phyloP scores from a whole-genome alignment of 2,113 vertebrate species.

The Pachypanchax playfairii region DNA sequence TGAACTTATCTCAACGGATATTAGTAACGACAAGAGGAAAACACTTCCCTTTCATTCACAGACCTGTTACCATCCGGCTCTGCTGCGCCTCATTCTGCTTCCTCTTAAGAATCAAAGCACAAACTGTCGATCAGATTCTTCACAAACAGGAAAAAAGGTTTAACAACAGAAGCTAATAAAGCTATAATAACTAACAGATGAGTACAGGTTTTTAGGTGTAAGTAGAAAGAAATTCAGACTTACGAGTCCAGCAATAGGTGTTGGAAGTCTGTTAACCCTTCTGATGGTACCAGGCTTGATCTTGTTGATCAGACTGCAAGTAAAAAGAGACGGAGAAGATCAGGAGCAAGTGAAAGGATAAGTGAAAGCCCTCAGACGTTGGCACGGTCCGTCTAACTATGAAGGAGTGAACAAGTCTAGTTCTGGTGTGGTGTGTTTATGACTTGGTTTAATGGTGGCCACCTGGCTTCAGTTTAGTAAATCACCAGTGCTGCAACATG shows the following conservation, averaged over 20 bases:
- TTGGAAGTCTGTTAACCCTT: conserved; percentile 91
- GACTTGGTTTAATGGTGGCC: conserved; percentile 67
- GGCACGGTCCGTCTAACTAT: conserved; percentile 27
- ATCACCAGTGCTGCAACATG: conserved; percentile 49
- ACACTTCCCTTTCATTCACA: conserved; percentile 31
- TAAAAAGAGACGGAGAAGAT: conserved; percentile 27
- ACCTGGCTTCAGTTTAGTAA: conserved; percentile 74
- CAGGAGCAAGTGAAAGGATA: conserved; percentile 18
- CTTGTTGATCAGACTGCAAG: conserved; percentile 90
- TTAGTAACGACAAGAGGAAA: conserved; percentile 53
- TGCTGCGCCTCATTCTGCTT: not conserved
- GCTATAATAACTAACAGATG: no score
- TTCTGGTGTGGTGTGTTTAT: conserved; percentile 64
- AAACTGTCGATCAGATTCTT: not conserved
- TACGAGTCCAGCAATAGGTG: conserved; percentile 96
- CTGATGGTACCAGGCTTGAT: conserved; percentile 89
- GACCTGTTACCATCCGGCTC: conserved; percentile 38
- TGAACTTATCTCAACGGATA: conserved; percentile 53
- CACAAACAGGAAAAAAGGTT: not conserved
- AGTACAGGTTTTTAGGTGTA: no score
- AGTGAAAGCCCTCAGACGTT: conserved; percentile 42
- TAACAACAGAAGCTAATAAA: not conserved
- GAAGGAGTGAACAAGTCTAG: conserved; percentile 44
- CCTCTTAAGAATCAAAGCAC: no score
- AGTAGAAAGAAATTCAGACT: conserved; percentile 68